Percentiles rank a stretch among this genome's conserved stretches.
These are phyloP conservation scores for Ligdia adustata DNA, from an alignment of 2,888 invertebrate genomes.

Conservation along the genomic window DNA sequence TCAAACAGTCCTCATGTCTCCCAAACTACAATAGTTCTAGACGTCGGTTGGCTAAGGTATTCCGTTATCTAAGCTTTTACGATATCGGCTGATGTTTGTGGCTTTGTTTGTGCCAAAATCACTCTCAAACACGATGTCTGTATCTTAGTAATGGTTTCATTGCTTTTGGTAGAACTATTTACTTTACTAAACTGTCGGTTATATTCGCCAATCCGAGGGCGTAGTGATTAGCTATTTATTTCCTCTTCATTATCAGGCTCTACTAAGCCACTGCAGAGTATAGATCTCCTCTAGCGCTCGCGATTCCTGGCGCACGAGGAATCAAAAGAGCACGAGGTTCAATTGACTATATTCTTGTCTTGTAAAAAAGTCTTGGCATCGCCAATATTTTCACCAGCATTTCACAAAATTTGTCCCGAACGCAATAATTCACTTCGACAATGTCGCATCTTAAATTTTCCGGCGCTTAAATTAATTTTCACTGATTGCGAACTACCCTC, in stretches of 20 bases:
- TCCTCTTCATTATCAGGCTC: too few relatives aligned
- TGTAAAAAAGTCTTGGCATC: too few relatives aligned
- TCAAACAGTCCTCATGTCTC: not conserved
- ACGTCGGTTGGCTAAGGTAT: conserved; percentile 12
- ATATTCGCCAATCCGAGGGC: too few relatives aligned
- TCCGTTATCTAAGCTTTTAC: conserved; percentile 18
- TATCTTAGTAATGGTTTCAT: not conserved
- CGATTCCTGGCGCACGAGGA: too few relatives aligned
- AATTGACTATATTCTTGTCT: too few relatives aligned
- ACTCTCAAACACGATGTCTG: conserved; percentile 9
- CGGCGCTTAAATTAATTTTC: conserved; percentile 3
- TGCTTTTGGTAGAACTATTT: too few relatives aligned
- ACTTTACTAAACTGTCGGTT: too few relatives aligned
- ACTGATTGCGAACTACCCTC: conserved; percentile 3
- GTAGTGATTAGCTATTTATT: too few relatives aligned
- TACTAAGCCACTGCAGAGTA: too few relatives aligned
- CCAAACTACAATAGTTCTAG: conserved; percentile 14
- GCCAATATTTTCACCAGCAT: not conserved
- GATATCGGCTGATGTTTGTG: conserved; percentile 20
- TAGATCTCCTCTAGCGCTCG: too few relatives aligned
- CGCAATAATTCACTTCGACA: not conserved
- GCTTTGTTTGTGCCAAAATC: conserved; percentile 26
- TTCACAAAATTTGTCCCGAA: not conserved
- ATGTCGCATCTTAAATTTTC: not conserved
- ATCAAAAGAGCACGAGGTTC: too few relatives aligned